Conservation (phyloP, 1,140 invertebrate species). For the Zaprionus capensis region DNA sequence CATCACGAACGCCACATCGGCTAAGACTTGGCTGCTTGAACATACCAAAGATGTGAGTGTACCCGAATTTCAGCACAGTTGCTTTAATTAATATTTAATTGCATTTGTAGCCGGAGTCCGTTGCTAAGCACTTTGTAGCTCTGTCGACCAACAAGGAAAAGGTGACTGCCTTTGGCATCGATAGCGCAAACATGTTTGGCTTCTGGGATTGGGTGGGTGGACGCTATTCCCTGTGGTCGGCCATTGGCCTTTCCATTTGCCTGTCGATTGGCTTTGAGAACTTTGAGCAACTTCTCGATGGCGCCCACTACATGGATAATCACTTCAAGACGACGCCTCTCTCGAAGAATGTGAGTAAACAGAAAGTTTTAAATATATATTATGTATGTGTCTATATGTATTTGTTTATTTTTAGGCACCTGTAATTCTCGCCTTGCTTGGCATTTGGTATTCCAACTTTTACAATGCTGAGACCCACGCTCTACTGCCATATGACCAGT, state of each 20-base stretch:
- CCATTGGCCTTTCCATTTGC: conserved; percentile 98
- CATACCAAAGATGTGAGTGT: conserved; percentile 93
- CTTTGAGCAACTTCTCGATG: conserved; percentile 95
- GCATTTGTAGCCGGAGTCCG: conserved; percentile 87
- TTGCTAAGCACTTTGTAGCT: conserved; percentile 99
- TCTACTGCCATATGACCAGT: conserved; percentile 99
- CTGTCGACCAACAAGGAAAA: conserved; percentile 97
- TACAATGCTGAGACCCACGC: conserved; percentile 98
- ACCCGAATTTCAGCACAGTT: conserved; percentile 3
- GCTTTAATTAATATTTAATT: not conserved
- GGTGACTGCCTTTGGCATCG: conserved; percentile 98
- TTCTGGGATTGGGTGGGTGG: conserved; percentile 99
- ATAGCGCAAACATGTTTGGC: conserved; percentile 98
- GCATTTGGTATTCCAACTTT: conserved; percentile 98
- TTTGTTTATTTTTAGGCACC: conserved; percentile 89
- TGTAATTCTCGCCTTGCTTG: conserved; percentile 96
- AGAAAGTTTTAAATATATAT: not conserved
- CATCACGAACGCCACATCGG: conserved; percentile 99
- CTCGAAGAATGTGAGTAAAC: conserved; percentile 95
- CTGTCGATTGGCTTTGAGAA: conserved; percentile 97
- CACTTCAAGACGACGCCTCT: conserved; percentile 95
- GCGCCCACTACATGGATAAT: conserved; percentile 97
- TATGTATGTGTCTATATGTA: not conserved
- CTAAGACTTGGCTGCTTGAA: conserved; percentile 97
- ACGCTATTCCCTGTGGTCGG: conserved; percentile 98